A percentile compares a stretch with the other conserved stretches of the same genome.
phyloP scores from a whole-genome alignment of 1,140 invertebrate species.

The Lepidurus apus region DNA sequence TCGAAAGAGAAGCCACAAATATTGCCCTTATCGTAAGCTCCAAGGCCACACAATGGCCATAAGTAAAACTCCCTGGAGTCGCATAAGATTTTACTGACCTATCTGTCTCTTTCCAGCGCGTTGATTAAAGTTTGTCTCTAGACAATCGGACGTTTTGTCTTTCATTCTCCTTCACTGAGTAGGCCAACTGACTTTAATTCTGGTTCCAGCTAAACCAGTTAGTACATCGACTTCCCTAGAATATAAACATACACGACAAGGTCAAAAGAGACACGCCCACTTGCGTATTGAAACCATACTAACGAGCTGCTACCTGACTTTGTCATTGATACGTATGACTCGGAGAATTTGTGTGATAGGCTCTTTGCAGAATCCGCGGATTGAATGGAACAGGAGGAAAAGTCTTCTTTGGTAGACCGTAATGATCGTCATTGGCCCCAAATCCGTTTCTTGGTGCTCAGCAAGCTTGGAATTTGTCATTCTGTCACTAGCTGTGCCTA shows the following conservation, averaged over 20 bases:
- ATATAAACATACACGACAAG: no score
- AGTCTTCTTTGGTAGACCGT: neutral
- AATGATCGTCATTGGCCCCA: neutral
- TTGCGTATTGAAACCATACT: no score
- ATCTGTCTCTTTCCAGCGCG: neutral
- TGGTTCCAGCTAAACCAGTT: no score
- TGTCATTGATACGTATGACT: no score
- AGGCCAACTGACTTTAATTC: no score
- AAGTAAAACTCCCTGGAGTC: neutral
- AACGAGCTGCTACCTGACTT: no score
- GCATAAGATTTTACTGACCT: neutral
- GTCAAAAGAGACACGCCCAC: no score
- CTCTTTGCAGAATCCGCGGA: neutral
- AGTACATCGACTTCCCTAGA: no score
- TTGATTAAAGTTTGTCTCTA: neutral
- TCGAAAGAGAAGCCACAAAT: neutral
- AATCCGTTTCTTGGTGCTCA: neutral
- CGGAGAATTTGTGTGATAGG: neutral
- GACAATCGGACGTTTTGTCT: no score
- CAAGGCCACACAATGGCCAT: neutral
- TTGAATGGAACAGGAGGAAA: neutral
- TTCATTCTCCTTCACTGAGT: no score
- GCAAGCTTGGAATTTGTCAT: neutral
- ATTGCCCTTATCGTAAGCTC: neutral
- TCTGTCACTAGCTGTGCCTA: no score